Evolutionary conservation across 2,113 vertebrate species (phyloP), one percentile per base, ranked within the genome.

Genomic region (Onychostoma macrolepis): DNA sequence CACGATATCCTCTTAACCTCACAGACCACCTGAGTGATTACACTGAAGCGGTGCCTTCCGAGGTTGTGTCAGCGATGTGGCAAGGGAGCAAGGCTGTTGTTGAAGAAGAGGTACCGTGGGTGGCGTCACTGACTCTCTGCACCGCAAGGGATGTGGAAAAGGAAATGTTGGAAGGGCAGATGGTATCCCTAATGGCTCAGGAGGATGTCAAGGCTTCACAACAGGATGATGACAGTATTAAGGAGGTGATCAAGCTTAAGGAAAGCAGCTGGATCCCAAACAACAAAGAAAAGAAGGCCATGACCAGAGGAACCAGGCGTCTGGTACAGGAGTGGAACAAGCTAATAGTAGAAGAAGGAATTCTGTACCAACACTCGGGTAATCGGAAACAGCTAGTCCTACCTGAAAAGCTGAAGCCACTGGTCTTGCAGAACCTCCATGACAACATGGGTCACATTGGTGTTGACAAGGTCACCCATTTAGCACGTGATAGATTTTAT

Each of bases 401-500:
- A 5, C 81, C 86, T n/a, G 4, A 24, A 17, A 67, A 56, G 4
- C 26, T 77, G 3, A 77, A 17, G 21, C 19, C 13, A 17, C 3
- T 56, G 5, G 74, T 71, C 0, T 3, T 83, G 19, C 56, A 78
- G 26, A 17, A 84, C 3, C 69, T 87, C 6, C 86, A 87, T 6
- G 9, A 78, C 28, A 36, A 87, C 2, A 84, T 87, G 80, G 80
- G 71, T 6, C 86, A 87, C 13, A 8, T 84, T 4, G 69, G 69
- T 41, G 30, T 2, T 36, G 53, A 84, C 9, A 28, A 36, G 21
- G 65, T 74, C 6, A 17, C 36, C 6, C 45, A 74, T 36, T 36
- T 84, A 15, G 82, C 45, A 6, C 50, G 48, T 17, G 75, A 80
- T 4, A 58, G 83, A 63, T 88, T 81, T 33, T 88, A 88, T 17